phyloP scores from a whole-genome alignment of 2,888 invertebrate species.

The Corbicula japonica region DNA sequence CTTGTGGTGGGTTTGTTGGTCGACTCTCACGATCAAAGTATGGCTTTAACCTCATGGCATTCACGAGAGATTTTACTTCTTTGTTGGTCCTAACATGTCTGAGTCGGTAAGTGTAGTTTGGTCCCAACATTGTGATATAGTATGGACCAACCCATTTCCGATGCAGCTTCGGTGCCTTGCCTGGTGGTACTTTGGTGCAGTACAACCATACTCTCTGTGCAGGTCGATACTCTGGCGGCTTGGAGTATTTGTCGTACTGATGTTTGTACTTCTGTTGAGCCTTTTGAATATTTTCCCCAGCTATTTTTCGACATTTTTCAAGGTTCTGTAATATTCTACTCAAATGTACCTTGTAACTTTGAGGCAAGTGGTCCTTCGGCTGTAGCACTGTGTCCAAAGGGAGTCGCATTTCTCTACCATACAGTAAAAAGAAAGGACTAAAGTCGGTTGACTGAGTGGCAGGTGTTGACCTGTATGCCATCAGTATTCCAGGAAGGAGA shows the following conservation, averaged over 20 bases:
- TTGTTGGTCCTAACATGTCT: conserved; percentile 34
- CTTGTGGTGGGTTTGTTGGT: conserved; percentile 52
- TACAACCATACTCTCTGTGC: conserved; percentile 48
- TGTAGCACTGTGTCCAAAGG: conserved; percentile 39
- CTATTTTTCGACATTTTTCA: conserved; percentile 43
- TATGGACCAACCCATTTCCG: conserved; percentile 50
- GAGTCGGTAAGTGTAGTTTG: conserved; percentile 22
- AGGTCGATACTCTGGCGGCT: conserved; percentile 24
- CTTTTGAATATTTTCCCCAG: conserved; percentile 43
- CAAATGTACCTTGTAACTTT: conserved; percentile 15
- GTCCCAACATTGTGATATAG: conserved; percentile 28
- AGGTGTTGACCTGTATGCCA: conserved; percentile 59
- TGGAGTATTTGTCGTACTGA: conserved; percentile 36
- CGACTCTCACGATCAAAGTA: conserved; percentile 42
- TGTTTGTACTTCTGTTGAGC: conserved; percentile 51
- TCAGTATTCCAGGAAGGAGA: conserved; percentile 54
- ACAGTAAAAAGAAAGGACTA: conserved; percentile 45
- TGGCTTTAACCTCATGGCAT: conserved; percentile 50
- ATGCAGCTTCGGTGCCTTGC: conserved; percentile 40
- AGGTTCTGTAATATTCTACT: too few species aligned
- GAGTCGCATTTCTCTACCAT: conserved; percentile 53
- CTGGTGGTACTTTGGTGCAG: conserved; percentile 29
- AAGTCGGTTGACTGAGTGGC: conserved; percentile 52
- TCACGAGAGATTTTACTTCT: conserved; percentile 28
- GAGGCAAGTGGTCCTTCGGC: conserved; percentile 28